These are phyloP conservation scores for Coracopsis vasa DNA, from an alignment of 2,113 vertebrate genomes.

Conservation along the genomic window DNA sequence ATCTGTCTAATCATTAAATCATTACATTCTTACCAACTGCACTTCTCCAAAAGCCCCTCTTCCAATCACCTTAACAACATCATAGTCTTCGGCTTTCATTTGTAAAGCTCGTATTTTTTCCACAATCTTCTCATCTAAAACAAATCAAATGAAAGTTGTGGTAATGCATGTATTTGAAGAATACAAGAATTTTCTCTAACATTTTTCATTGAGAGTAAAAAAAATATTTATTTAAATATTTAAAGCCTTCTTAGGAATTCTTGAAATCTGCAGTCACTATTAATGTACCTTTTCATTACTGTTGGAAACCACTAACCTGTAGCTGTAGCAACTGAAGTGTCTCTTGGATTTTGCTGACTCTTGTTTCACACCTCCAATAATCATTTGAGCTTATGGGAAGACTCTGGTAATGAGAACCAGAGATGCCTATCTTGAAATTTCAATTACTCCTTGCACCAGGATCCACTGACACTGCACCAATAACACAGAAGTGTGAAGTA, in stretches of 20 bases:
- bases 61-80: conserved; percentile 97
- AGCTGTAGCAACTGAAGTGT: neutral
- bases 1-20: neutral
- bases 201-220: neutral
- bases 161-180: neutral
- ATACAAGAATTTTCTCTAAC: neutral
- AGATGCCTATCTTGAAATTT: neutral
- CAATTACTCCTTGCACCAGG: neutral
- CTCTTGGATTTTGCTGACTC: neutral
- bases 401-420: neutral
- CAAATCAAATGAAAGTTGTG: conserved; percentile 1
- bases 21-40: conserved; percentile 86
- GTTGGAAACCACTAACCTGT: neutral
- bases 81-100: conserved; percentile 99
- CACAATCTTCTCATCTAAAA: conserved; percentile 92
- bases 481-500: neutral
- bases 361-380: neutral
- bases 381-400: neutral
- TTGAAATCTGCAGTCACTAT: neutral
- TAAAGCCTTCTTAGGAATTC: neutral
- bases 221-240: neutral
- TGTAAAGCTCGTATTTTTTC: conserved; percentile 87
- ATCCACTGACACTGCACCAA: neutral
- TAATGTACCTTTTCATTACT: neutral
- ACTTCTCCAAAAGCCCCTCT: conserved; percentile 98